These are phyloP conservation scores for Leptinotarsa tumamoca DNA, from an alignment of 2,888 invertebrate genomes.

Conservation along the genomic window DNA sequence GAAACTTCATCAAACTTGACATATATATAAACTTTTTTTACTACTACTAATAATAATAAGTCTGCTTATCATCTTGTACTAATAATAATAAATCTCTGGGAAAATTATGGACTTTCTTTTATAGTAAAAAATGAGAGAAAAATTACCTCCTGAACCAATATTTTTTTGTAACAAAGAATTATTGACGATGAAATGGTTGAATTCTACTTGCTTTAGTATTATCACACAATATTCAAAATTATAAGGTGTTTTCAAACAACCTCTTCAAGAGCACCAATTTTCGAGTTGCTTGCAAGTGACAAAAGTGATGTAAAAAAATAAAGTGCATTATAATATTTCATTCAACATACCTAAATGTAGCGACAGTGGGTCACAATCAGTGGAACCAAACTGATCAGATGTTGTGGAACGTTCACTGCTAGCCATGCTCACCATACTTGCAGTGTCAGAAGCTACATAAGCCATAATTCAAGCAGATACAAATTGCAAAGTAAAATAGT, in stretches of 20 bases:
- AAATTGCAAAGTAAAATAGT: constrained; percentile 41
- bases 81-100: too few relatives aligned
- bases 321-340: constrained; percentile 24
- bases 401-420: constrained; percentile 63
- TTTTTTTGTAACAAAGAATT: too few relatives aligned
- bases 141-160: too few relatives aligned
- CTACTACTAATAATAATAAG: too few relatives aligned
- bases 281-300: background rate
- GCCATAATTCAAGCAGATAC: constrained; percentile 56
- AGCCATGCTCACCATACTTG: constrained; percentile 66
- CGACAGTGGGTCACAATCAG: constrained; percentile 59
- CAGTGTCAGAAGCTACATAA: constrained; percentile 66
- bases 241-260: background rate
- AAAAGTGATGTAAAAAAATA: constrained; percentile 50
- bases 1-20: too few relatives aligned
- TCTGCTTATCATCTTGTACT: too few relatives aligned
- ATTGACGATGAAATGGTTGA: too few relatives aligned
- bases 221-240: background rate
- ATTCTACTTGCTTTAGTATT: too few relatives aligned
- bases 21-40: too few relatives aligned
- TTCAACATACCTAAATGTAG: constrained; percentile 67
- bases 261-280: background rate
- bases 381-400: constrained; percentile 56
- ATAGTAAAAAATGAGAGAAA: too few relatives aligned
- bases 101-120: too few relatives aligned